A percentile compares a stretch with the other conserved stretches of the same genome.
Evolutionary conservation across 2,888 invertebrate species (phyloP).

Genomic region (Campoletis raptor): DNA sequence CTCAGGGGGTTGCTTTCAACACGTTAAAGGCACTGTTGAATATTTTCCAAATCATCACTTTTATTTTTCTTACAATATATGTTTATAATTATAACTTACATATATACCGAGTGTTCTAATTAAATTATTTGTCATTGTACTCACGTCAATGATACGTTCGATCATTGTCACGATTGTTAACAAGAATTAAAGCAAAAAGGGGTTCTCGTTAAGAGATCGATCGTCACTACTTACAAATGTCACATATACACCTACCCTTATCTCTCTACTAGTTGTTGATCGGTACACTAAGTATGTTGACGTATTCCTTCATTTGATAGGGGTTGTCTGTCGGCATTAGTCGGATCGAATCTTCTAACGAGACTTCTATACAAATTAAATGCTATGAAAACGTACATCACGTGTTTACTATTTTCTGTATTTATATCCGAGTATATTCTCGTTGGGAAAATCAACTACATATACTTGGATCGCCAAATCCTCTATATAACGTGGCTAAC

Average conservation of each 20-base stretch:
- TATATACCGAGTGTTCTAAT: background rate
- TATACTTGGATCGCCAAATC: slow-evolving; percentile 46
- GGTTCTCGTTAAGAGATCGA: slow-evolving; percentile 32
- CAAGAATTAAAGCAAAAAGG: background rate
- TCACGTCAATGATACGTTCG: background rate
- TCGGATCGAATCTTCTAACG: background rate
- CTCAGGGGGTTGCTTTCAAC: background rate
- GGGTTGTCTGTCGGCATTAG: background rate
- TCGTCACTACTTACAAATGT: slow-evolving; percentile 7
- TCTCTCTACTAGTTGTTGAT: background rate
- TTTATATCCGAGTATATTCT: slow-evolving; percentile 14
- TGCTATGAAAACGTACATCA: background rate
- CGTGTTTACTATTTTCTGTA: slow-evolving; percentile 29
- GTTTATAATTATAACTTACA: background rate
- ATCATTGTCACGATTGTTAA: background rate
- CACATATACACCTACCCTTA: background rate
- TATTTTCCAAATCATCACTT: background rate
- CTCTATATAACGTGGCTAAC: background rate
- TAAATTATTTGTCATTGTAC: background rate
- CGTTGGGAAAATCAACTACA: slow-evolving; percentile 25
- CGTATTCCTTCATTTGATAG: slow-evolving; percentile 2
- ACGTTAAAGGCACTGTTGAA: background rate
- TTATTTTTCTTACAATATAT: background rate
- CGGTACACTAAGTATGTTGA: background rate
- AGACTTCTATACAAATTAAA: background rate